Conservation (phyloP, 2,113 vertebrate species). For the human region DNA sequence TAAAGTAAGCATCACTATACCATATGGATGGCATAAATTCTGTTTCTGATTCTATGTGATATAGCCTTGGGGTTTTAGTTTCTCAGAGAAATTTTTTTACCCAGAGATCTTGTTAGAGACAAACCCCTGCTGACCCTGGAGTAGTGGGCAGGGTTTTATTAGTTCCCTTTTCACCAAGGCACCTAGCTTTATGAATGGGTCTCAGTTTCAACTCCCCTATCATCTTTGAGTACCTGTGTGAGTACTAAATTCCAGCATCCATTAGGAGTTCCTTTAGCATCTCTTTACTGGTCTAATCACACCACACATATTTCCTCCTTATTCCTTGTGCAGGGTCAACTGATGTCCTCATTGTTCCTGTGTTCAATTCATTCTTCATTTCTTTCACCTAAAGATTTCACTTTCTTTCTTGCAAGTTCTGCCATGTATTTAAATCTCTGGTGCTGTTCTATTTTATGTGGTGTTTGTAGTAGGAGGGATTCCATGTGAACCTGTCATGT, state of each 20-base stretch:
- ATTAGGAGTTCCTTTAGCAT: not conserved
- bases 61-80: not conserved
- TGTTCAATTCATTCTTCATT: not conserved
- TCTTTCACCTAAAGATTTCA: slow-evolving; percentile 10
- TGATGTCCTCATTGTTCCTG: not conserved
- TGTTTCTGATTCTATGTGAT: not conserved
- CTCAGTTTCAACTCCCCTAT: not conserved
- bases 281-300: not conserved
- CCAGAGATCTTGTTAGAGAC: not conserved
- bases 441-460: not conserved
- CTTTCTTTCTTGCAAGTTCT: not conserved
- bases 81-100: not conserved
- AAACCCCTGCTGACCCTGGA: not conserved
- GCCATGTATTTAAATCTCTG: not conserved
- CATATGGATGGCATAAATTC: not conserved
- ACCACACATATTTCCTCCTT: not conserved
- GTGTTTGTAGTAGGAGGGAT: not conserved
- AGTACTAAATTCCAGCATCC: not conserved
- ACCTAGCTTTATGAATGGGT: not conserved
- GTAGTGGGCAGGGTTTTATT: not conserved
- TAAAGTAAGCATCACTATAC: not conserved
- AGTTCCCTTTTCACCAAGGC: not conserved
- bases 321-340: not conserved
- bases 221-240: not conserved
- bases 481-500: not conserved